Base-by-base conservation (phyloP, 2,797 vertebrate genomes). In the Rhodeus uyekii region DNA sequence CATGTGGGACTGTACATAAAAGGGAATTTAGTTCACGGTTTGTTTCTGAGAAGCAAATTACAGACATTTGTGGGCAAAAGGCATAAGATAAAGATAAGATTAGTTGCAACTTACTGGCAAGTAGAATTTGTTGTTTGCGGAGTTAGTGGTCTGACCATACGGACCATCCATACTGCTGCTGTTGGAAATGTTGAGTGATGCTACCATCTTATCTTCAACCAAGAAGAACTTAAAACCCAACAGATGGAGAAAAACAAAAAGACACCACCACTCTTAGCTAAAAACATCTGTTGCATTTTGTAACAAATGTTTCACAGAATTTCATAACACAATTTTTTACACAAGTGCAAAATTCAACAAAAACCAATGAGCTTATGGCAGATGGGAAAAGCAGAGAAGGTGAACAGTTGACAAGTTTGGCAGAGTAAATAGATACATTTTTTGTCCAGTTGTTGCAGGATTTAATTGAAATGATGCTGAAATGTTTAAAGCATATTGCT, bases 151-250 rank as follows among this genome's bases (percentile, higher is more conserved):
- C 84, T 93, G 93, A 71, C 92, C 90, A 73, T 77, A 87, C 0
- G 84, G 74, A 71, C 90, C 88, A 83, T 92, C 63, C 82, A 92
- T 86, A 87, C 93, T 98, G 86, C 93, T 98, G 86, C 90, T 76
- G 64, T 97, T 97, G 85, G 96, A 95, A n/a, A 88, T 85, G 87
- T 98, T 99, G 84, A 91, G 83, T 75, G 89, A 84, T 29, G 92
- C 78, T 46, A 87, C 76, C 85, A 90, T 88, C 73, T 89, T 86
- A 29, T 93, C 90, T 82, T 95, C 95, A 79, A 95, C 95, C 85
- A 98, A 92, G 87, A 99, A 99, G 91, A 99, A 98, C 98, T 99
- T 86, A 12, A 53, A 32, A 65, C 7, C 71, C 48, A 72, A 50
- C 82, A 73, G 65, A 46, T 32, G 24, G 80, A 58, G 79, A 74